Evolutionary conservation across 2,888 invertebrate genomes (phyloP).

Genomic region (Rhopalosiphum nymphaeae): DNA sequence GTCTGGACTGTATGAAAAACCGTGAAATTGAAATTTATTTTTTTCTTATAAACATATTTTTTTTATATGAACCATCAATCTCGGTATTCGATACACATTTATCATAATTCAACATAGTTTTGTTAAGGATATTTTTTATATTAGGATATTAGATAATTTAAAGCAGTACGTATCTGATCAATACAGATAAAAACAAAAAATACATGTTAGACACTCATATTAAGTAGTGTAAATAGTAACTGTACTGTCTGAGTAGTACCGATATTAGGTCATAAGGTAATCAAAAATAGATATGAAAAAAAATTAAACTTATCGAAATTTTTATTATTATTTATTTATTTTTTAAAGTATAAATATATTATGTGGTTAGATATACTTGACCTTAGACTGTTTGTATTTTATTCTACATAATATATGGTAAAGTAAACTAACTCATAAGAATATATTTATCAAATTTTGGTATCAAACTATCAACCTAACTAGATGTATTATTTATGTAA

Average conservation of each 20-base stretch:
- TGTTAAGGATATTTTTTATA: slow-evolving; percentile 27
- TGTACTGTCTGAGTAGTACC: background rate
- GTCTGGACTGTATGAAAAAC: slow-evolving; percentile 40
- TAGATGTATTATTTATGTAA: background rate
- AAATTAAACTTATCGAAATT: slow-evolving; percentile 3
- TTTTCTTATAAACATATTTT: background rate
- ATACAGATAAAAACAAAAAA: background rate
- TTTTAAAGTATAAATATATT: background rate
- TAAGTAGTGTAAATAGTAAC: slow-evolving; percentile 24
- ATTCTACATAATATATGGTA: too few relatives aligned
- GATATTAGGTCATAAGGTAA: slow-evolving; percentile 42
- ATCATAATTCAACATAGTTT: slow-evolving; percentile 46
- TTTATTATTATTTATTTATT: background rate
- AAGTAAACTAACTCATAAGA: background rate
- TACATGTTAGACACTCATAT: background rate
- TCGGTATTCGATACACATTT: slow-evolving; percentile 58
- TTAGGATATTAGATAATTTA: slow-evolving; percentile 31
- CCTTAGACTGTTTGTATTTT: background rate
- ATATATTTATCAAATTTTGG: background rate
- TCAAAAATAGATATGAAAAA: slow-evolving; percentile 13
- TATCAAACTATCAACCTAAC: background rate
- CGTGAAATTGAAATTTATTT: slow-evolving; percentile 62
- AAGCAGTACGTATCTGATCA: background rate
- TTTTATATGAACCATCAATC: slow-evolving; percentile 42
- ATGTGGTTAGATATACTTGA: background rate